Conservation (phyloP, 1,140 invertebrate genomes). For the Asbolus verrucosus region DNA sequence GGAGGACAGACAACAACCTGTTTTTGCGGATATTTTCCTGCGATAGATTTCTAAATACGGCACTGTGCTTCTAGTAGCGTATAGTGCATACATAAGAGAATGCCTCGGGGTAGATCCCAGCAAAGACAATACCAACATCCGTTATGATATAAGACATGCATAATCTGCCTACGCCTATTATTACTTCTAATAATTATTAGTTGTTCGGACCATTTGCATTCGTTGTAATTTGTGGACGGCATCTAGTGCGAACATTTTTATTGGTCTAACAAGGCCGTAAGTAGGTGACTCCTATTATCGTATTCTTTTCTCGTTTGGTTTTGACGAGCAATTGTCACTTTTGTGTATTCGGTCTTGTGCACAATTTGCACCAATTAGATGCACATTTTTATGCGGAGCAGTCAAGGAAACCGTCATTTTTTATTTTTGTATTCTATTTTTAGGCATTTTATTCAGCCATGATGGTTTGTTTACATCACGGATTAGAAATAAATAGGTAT, state of each 20-base stretch:
- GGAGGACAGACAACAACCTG: constrained; percentile 20
- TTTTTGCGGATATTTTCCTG: constrained; percentile 15
- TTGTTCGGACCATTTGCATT: constrained; percentile 3
- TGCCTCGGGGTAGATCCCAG: background rate
- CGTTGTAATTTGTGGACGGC: background rate
- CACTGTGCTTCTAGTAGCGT: constrained; percentile 12
- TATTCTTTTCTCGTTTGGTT: constrained; percentile 3
- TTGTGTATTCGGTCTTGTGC: no score
- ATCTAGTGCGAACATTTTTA: constrained; percentile 23
- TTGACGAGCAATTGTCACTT: constrained; percentile 3
- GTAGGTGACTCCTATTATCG: constrained; percentile 10
- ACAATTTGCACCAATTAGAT: constrained; percentile 10
- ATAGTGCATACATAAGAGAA: constrained; percentile 7
- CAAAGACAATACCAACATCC: constrained; percentile 20
- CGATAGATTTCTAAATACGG: constrained; percentile 8
- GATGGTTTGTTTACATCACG: no score
- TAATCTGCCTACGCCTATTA: constrained; percentile 6
- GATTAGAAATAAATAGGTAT: no score
- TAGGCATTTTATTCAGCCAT: background rate
- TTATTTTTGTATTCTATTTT: constrained; percentile 3
- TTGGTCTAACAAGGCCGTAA: constrained; percentile 26
- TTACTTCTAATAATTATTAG: constrained; percentile 10
- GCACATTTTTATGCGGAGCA: background rate
- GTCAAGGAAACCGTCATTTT: constrained; percentile 8
- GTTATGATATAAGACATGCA: constrained; percentile 23